Percentiles rank a stretch among this genome's conserved stretches.
phyloP scores from a whole-genome alignment of 2,113 vertebrate species.

The Telmatochromis sp. region DNA sequence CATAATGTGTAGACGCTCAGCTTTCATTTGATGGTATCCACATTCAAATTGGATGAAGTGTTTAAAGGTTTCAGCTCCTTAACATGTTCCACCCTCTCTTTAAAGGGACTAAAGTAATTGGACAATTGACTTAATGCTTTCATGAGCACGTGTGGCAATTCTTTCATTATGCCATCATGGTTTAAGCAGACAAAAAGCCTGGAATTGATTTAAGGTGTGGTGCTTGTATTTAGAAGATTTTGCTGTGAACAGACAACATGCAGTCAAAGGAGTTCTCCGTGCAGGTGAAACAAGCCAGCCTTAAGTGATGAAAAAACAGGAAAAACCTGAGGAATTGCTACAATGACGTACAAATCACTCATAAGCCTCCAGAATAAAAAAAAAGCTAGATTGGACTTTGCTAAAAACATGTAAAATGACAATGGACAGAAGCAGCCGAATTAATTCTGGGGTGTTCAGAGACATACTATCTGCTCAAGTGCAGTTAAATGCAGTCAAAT shows the following conservation, averaged over 20 bases:
- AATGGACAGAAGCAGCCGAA: background rate
- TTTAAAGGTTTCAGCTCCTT: background rate
- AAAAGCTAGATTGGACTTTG: background rate
- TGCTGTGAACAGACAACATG: background rate
- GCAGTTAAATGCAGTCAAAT: background rate
- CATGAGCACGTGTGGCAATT: background rate
- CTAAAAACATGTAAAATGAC: background rate
- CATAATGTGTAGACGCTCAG: background rate
- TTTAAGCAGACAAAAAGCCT: background rate
- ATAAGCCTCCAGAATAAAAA: background rate
- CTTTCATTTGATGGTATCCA: background rate
- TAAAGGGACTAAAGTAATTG: background rate
- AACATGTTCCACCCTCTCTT: background rate
- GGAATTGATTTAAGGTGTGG: background rate
- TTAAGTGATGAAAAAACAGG: background rate
- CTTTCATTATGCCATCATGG: background rate
- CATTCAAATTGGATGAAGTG: background rate
- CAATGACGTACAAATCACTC: background rate
- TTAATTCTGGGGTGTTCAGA: background rate
- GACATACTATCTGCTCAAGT: background rate
- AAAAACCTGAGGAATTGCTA: background rate
- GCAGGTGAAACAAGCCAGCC: background rate
- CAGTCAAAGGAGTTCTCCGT: background rate
- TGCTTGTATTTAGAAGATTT: background rate
- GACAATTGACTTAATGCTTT: background rate